phyloP scores from a whole-genome alignment of 2,113 vertebrate species.

The Burhinus bistriatus region DNA sequence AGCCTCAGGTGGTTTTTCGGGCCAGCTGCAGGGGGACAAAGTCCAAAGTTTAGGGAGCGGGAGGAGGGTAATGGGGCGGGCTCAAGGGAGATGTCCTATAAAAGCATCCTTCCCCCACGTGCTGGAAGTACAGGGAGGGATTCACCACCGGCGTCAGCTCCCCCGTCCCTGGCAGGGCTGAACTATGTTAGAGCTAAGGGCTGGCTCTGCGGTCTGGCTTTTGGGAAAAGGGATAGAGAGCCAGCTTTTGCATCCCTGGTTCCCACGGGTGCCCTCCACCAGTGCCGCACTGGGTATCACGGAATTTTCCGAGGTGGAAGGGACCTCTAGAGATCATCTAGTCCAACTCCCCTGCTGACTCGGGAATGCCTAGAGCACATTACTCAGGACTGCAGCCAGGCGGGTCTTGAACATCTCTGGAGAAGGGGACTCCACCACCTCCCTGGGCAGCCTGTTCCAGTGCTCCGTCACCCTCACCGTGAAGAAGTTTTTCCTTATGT shows the following conservation, averaged over 20 bases:
- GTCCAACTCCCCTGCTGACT: too few relatives aligned
- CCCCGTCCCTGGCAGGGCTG: fast-evolving
- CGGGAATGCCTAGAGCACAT: too few relatives aligned
- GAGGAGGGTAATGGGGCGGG: not conserved
- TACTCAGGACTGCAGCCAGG: too few relatives aligned
- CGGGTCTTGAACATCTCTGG: too few relatives aligned
- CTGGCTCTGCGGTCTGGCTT: fast-evolving
- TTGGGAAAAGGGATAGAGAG: not conserved
- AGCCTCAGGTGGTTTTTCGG: not conserved
- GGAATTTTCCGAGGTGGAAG: too few relatives aligned
- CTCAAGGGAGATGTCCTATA: not conserved
- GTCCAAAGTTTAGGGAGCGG: not conserved
- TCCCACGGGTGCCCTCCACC: not conserved
- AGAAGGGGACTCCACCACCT: too few relatives aligned
- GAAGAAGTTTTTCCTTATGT: too few relatives aligned
- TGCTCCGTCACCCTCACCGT: too few relatives aligned
- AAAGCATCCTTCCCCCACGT: not conserved
- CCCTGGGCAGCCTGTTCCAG: too few relatives aligned
- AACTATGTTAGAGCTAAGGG: not conserved
- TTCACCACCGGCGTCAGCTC: not conserved
- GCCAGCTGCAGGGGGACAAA: not conserved
- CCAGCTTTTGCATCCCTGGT: not conserved
- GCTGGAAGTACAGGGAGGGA: fast-evolving
- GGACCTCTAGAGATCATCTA: too few relatives aligned
- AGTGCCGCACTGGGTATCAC: too few relatives aligned